phyloP scores from a whole-genome alignment of 2,888 invertebrate genomes.

The Drosophila paramelanica region DNA sequence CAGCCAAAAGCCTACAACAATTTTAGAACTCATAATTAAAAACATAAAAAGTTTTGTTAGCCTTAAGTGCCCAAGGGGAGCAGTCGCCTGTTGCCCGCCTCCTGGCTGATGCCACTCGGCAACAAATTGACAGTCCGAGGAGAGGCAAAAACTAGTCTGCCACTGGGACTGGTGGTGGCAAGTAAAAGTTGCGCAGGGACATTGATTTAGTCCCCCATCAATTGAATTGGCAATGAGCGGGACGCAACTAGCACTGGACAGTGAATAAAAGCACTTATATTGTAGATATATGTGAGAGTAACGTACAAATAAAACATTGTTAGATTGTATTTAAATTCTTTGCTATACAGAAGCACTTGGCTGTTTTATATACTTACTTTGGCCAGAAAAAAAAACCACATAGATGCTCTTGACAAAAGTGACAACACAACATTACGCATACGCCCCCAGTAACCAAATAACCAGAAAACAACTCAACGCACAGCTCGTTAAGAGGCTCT shows the following conservation, averaged over 20 bases:
- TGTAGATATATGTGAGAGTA: conserved; percentile 2
- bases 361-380: background rate
- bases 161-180: background rate
- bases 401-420: conserved; percentile 20
- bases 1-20: conserved; percentile 47
- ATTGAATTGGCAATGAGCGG: conserved; percentile 3
- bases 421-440: conserved; percentile 38
- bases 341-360: too few relatives aligned
- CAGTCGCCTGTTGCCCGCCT: conserved; percentile 3
- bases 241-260: conserved; percentile 12
- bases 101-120: conserved; percentile 31
- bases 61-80: conserved; percentile 29
- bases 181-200: background rate
- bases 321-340: too few relatives aligned
- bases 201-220: conserved; percentile 1
- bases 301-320: background rate
- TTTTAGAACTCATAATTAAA: conserved; percentile 32
- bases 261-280: conserved; percentile 1
- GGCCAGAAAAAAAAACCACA: background rate
- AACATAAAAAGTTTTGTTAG: conserved; percentile 6
- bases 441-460: conserved; percentile 23
- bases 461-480: conserved; percentile 39
- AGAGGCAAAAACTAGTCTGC: background rate
- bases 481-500: conserved; percentile 46
- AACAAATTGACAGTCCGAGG: conserved; percentile 35